These are phyloP conservation scores for Clinocottus analis DNA, from an alignment of 2,113 vertebrate genomes.

Conservation along the genomic window DNA sequence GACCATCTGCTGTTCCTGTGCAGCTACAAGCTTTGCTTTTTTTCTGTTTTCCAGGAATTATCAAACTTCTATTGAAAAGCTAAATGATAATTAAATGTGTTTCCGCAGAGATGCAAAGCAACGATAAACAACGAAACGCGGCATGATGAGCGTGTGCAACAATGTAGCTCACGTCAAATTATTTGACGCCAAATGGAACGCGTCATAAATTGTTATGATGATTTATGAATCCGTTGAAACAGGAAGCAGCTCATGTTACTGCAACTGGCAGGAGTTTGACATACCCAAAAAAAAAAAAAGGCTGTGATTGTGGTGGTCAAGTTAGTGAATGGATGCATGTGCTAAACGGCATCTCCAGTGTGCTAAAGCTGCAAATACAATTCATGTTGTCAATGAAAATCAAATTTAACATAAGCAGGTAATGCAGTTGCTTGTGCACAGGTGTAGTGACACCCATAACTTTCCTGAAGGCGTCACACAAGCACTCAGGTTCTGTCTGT, in stretches of 20 bases:
- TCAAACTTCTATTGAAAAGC: conserved; percentile 24
- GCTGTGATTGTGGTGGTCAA: background rate
- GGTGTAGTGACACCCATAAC: background rate
- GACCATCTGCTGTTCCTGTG: conserved; percentile 50
- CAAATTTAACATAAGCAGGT: background rate
- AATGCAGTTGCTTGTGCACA: background rate
- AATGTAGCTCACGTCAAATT: background rate
- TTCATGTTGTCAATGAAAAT: background rate
- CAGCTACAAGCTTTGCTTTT: conserved; percentile 2
- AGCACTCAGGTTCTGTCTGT: background rate
- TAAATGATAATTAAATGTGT: conserved; percentile 33
- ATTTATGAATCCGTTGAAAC: conserved; percentile 41
- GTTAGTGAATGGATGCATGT: background rate
- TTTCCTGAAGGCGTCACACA: background rate
- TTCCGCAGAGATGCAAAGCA: background rate
- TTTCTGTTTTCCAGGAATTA: conserved; percentile 9
- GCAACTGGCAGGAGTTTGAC: conserved; percentile 9
- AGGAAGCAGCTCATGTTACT: conserved; percentile 41
- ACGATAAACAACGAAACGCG: background rate
- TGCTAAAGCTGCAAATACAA: background rate
- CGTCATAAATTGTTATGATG: conserved; percentile 3
- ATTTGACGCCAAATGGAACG: conserved; percentile 5
- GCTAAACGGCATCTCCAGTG: background rate
- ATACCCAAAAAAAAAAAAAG: no score
- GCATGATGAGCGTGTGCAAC: background rate